Percentiles rank a stretch among this genome's conserved stretches.
phyloP scores from a whole-genome alignment of 2,113 vertebrate genomes.

The Coptodon bakossiorum region DNA sequence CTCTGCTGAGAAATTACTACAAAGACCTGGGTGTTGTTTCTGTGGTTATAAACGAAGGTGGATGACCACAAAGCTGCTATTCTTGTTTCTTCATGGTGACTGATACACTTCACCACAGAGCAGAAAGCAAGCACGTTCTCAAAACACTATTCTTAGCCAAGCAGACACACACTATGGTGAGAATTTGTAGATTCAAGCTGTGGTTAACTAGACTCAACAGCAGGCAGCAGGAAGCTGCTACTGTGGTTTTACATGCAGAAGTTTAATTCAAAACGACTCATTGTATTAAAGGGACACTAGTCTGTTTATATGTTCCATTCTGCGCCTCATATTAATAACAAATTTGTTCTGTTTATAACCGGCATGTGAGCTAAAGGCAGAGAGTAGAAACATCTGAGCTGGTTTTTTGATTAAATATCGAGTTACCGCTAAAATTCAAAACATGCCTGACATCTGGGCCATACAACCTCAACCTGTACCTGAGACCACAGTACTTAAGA shows the following conservation, averaged over 20 bases:
- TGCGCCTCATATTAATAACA: rapidly evolving
- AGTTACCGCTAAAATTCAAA: neutral
- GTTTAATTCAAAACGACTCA: neutral
- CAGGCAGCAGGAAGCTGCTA: neutral
- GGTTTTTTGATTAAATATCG: neutral
- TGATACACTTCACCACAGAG: neutral
- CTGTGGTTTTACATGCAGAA: neutral
- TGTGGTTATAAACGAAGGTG: neutral
- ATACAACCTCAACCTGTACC: neutral
- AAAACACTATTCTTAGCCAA: neutral
- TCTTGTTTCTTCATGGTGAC: neutral
- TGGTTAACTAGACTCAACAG: neutral
- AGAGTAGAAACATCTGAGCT: neutral
- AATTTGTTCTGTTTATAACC: rapidly evolving
- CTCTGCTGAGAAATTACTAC: neutral
- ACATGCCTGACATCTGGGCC: neutral
- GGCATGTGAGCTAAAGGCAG: neutral
- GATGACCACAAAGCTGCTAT: neutral
- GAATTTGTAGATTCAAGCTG: neutral
- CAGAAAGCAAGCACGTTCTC: rapidly evolving
- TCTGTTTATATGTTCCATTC: neutral
- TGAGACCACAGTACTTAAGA: rapidly evolving
- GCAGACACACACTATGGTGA: neutral
- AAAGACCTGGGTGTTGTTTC: neutral
- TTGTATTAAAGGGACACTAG: neutral